Percentiles rank a stretch among this genome's conserved stretches.
These are phyloP conservation scores for Ptilodon capucinus DNA, from an alignment of 2,888 invertebrate genomes.

Conservation along the genomic window DNA sequence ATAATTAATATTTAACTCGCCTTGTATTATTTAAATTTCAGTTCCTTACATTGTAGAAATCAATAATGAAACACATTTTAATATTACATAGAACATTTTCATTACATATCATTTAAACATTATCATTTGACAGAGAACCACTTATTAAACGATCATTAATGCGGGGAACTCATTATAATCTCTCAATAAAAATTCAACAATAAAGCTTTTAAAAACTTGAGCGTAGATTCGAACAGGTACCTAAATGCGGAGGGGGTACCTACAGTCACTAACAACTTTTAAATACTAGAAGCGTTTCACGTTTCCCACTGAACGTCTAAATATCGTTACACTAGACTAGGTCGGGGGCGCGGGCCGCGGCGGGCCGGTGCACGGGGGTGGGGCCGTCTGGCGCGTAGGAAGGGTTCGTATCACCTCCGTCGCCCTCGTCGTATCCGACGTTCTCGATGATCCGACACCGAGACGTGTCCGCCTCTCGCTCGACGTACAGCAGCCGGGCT, in stretches of 20 bases:
- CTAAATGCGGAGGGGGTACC: conserved; percentile 71
- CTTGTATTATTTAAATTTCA: too few relatives aligned
- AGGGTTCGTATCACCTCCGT: conserved; percentile 69
- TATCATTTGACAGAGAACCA: conserved; percentile 61
- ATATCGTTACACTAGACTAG: conserved; percentile 61
- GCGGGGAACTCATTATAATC: conserved; percentile 75
- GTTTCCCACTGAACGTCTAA: conserved; percentile 74
- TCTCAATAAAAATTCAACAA: conserved; percentile 74
- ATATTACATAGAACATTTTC: conserved; percentile 74
- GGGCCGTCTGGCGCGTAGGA: conserved; percentile 75
- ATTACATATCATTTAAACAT: conserved; percentile 65
- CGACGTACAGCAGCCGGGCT: conserved; percentile 67
- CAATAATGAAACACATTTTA: conserved; percentile 43
- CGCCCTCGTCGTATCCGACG: conserved; percentile 71
- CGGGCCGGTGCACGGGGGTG: conserved; percentile 67
- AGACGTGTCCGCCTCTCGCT: conserved; percentile 60
- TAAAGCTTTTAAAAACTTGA: conserved; percentile 80
- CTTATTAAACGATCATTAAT: conserved; percentile 60
- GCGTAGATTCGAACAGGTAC: conserved; percentile 76
- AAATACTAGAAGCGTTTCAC: conserved; percentile 78
- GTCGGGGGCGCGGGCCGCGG: conserved; percentile 43
- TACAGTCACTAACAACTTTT: conserved; percentile 72
- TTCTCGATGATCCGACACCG: conserved; percentile 78
- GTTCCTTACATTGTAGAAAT: neutral
- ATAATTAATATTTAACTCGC: too few relatives aligned